Base-by-base conservation (phyloP, 1,140 invertebrate species). In the Philopotamus ludificatus region DNA sequence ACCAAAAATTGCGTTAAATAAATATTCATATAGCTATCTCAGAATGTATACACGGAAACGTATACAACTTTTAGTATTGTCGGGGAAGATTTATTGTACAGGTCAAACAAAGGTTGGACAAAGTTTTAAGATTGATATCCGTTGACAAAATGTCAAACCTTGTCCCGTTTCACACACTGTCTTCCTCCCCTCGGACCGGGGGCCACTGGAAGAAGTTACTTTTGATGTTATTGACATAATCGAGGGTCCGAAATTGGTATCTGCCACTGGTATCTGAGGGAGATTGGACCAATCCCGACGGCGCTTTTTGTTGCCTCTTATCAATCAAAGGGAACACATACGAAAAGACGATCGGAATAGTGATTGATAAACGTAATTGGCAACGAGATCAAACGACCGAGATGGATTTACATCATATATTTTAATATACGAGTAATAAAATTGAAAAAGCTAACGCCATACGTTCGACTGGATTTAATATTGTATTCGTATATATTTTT, bases 111-210 rank as follows among this genome's bases (percentile, higher is more conserved):
- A 12, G 50, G 50, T 21, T 26, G n/a, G 21, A 60, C 65, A 67
- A 67, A 67, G 51, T 67, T 67, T n/a, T 67, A 22, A 23, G 59
- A 67, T 59, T 62, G 25, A 49, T 57, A 62, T 61, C 41, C 65
- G 51, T 45, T 25, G 44, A 51, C 58, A 60, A 49, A 50, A 15
- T 57, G 54, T 57, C 25, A 23, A 18, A 16, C 28, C 3, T 16
- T 18, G 26, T 57, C 28, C 54, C 54, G 12, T 3, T 21, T 42
- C 26, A 18, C 54, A 41, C 25, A 22, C 28, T n/a, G n/a, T n/a
- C n/a, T n/a, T n/a, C 39, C 54, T 39, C 20, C 54, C 15, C 12
- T 57, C 28, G 15, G 28, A n/a, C n/a, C 9, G 7, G 4, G 8
- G 45, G 45, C n/a, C 45, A 15, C 15, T n/a, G 20, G 45, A 20